Evolutionary conservation across 2,113 vertebrate species (phyloP).

Genomic region (Ctenodactylus gundi): DNA sequence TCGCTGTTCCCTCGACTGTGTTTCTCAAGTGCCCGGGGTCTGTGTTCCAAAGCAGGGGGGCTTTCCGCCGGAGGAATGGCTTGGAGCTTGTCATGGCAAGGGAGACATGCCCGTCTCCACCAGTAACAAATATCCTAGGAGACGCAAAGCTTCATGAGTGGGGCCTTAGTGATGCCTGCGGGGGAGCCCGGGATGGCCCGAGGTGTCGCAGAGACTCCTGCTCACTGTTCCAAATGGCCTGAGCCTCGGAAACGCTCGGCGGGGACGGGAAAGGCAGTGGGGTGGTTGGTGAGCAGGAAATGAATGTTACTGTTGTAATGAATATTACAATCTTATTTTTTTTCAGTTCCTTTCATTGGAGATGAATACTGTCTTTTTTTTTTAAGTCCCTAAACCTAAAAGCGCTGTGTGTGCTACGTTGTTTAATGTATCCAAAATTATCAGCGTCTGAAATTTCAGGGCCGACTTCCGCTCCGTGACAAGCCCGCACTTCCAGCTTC

Average conservation of each 20-base stretch:
- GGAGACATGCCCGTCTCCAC: background rate
- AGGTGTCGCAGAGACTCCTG: background rate
- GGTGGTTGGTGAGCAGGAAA: background rate
- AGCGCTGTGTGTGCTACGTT: rapidly evolving
- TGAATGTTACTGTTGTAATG: background rate
- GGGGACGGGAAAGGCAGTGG: too few relatives aligned
- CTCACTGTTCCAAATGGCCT: background rate
- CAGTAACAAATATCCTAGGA: too few relatives aligned
- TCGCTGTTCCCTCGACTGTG: background rate
- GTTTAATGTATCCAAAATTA: background rate
- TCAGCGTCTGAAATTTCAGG: background rate
- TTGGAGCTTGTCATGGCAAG: too few relatives aligned
- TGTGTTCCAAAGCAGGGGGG: background rate
- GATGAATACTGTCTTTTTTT: background rate
- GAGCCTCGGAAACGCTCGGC: background rate
- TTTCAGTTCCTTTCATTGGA: background rate
- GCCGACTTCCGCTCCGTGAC: background rate
- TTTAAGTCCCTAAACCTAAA: background rate
- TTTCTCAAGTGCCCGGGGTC: background rate
- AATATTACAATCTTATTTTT: rapidly evolving
- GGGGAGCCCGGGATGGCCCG: rapidly evolving
- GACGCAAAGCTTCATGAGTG: too few relatives aligned
- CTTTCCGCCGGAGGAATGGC: too few relatives aligned
- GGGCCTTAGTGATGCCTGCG: background rate
- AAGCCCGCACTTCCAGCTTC: background rate